Evolutionary conservation across 2,888 invertebrate genomes (phyloP).

Genomic region (Polia nebulosa): DNA sequence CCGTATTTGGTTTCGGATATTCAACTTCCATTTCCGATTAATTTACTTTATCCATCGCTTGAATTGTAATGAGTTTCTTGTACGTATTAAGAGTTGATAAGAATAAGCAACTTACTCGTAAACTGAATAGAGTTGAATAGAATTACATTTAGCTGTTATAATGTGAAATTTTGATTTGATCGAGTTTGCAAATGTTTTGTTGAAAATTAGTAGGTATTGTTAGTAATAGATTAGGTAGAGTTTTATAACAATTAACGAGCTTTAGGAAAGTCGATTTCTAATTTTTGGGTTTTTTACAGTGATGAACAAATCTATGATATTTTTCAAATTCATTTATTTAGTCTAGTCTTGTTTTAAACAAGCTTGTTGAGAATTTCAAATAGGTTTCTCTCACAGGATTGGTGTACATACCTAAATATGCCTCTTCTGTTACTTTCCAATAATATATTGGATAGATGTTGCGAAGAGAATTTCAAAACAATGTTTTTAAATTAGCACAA

Average conservation of each 20-base stretch:
- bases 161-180: not conserved
- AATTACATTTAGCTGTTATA: not conserved
- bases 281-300: too few relatives aligned
- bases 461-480: not conserved
- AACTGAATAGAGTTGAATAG: conserved; percentile 20
- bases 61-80: conserved; percentile 16
- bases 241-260: too few relatives aligned
- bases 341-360: not conserved
- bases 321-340: not conserved
- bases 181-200: not conserved
- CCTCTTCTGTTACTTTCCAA: too few relatives aligned
- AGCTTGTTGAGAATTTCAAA: not conserved
- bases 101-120: conserved; percentile 2
- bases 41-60: conserved; percentile 3
- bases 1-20: conserved; percentile 29
- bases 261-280: too few relatives aligned
- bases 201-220: not conserved
- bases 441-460: not conserved
- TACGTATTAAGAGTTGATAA: not conserved
- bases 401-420: too few relatives aligned
- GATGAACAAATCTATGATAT: not conserved
- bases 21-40: conserved; percentile 32
- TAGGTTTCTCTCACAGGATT: not conserved
- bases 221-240: too few relatives aligned
- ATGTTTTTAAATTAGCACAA: conserved; percentile 14